Conservation (phyloP, 2,888 invertebrate genomes). For the Hemaris fuciformis region DNA sequence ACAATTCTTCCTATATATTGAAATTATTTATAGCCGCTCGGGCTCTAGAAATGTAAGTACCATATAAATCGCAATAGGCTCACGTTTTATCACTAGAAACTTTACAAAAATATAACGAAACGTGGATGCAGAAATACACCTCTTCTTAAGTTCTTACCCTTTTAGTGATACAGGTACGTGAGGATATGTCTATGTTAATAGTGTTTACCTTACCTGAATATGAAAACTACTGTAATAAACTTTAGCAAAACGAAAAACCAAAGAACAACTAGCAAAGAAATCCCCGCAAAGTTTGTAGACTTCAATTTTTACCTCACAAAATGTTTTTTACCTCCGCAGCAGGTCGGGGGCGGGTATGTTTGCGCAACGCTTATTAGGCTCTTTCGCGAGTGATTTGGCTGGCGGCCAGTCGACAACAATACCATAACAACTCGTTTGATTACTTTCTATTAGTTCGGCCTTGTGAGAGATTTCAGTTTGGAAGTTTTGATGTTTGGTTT, state of each 20-base stretch:
- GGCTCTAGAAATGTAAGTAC: no score
- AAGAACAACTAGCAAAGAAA: background rate
- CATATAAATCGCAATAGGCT: no score
- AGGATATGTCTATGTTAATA: no score
- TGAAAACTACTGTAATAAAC: background rate
- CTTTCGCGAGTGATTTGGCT: slow-evolving; percentile 31
- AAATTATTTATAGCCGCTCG: no score
- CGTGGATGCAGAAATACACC: no score
- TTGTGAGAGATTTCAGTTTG: background rate
- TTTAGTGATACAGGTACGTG: no score
- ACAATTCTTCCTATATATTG: no score
- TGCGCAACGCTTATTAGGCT: slow-evolving; percentile 25
- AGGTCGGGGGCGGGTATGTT: slow-evolving; percentile 24
- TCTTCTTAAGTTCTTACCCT: no score
- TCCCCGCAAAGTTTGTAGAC: background rate
- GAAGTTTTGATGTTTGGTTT: background rate
- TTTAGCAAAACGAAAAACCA: background rate
- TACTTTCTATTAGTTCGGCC: background rate
- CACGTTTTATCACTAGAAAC: no score
- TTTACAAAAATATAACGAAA: no score
- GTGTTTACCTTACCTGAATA: background rate
- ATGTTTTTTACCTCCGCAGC: slow-evolving; percentile 23
- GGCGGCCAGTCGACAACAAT: slow-evolving; percentile 24
- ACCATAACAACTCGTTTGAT: slow-evolving; percentile 6
- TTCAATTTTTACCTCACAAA: slow-evolving; percentile 16